Conservation (phyloP, 1,140 invertebrate species). For the Drosophila trapezifrons region DNA sequence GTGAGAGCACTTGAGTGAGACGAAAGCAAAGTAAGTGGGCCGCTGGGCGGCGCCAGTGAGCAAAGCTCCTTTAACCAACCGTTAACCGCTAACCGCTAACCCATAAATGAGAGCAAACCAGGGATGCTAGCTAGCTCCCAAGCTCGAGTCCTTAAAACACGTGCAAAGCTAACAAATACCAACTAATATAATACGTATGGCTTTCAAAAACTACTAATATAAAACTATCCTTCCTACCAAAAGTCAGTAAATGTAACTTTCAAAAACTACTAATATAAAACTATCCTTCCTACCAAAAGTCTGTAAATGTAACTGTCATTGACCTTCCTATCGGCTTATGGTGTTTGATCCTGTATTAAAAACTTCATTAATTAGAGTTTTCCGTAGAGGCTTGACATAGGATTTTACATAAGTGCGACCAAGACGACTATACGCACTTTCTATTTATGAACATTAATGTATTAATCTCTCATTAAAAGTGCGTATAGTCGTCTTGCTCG, state of each 20-base stretch:
- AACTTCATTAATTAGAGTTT: no score
- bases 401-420: no score
- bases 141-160: background rate
- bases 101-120: slow-evolving; percentile 1
- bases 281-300: background rate
- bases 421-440: no score
- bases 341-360: no score
- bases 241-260: no score
- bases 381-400: no score
- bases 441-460: no score
- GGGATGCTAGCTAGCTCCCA: background rate
- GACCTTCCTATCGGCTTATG: no score
- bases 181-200: background rate
- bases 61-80: slow-evolving; percentile 39
- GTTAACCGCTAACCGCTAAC: slow-evolving; percentile 24
- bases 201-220: background rate
- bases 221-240: background rate
- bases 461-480: no score
- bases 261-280: background rate
- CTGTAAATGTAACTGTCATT: no score
- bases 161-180: background rate
- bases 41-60: slow-evolving; percentile 59
- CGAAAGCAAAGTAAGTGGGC: slow-evolving; percentile 37
- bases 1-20: slow-evolving; percentile 4
- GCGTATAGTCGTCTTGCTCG: no score